Evolutionary conservation across 2,113 vertebrate species (phyloP).

Genomic region (Leptodactylus fuscus): DNA sequence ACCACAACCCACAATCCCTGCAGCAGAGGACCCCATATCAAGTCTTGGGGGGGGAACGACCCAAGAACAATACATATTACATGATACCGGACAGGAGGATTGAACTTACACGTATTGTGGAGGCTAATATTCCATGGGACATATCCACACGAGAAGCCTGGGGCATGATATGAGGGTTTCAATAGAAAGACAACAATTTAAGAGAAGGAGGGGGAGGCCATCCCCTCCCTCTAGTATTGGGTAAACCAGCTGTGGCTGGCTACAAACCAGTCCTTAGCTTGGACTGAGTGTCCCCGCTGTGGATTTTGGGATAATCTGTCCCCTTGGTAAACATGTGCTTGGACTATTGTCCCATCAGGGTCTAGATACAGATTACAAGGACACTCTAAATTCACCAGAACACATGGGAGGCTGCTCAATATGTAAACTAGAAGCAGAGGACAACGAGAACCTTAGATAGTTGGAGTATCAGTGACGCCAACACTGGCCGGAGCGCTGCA

Average conservation of each 20-base stretch:
- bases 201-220: neutral
- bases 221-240: conserved; percentile 2
- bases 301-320: neutral
- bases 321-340: neutral
- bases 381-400: too few relatives aligned
- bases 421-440: too few relatives aligned
- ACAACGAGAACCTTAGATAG: too few relatives aligned
- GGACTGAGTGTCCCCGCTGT: neutral
- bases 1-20: too few relatives aligned
- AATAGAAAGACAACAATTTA: neutral
- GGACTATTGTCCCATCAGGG: neutral
- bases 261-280: neutral
- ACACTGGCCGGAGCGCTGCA: too few relatives aligned
- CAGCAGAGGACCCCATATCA: too few relatives aligned
- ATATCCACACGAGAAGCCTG: neutral
- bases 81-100: too few relatives aligned
- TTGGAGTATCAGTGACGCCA: too few relatives aligned
- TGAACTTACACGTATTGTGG: conserved; percentile 7
- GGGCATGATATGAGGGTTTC: neutral
- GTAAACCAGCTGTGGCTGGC: neutral
- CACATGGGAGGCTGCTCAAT: too few relatives aligned
- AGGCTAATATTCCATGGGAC: neutral
- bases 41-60: too few relatives aligned
- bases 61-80: neutral
- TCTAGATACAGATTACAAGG: too few relatives aligned